Evolutionary conservation across 1,140 invertebrate genomes (phyloP).

Genomic region (Catajapyx aquilonaris): DNA sequence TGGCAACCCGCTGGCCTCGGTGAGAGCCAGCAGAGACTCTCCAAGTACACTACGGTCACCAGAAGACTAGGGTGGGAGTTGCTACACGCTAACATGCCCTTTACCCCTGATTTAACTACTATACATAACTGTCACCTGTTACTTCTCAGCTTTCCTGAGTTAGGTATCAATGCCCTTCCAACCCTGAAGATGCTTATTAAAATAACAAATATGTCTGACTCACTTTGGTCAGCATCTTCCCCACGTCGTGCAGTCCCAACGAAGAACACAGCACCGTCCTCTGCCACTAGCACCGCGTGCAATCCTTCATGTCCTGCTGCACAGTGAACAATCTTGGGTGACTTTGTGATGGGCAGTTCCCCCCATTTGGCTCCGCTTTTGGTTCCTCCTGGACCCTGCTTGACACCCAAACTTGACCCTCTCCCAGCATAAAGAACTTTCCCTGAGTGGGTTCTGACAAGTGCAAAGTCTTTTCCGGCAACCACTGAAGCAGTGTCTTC

Average conservation of each 20-base stretch:
- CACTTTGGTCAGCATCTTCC: constrained; percentile 68
- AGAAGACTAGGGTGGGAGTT: too few species aligned
- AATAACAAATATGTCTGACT: too few species aligned
- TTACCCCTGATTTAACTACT: too few species aligned
- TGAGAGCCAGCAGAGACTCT: too few species aligned
- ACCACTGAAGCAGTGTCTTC: constrained; percentile 42
- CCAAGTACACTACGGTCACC: too few species aligned
- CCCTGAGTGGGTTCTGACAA: constrained; percentile 52
- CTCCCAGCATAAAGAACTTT: constrained; percentile 66
- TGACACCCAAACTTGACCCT: constrained; percentile 46
- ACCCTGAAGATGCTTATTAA: too few species aligned
- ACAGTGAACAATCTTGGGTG: constrained; percentile 50
- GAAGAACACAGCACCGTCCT: constrained; percentile 75
- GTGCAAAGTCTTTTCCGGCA: constrained; percentile 65
- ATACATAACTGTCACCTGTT: too few species aligned
- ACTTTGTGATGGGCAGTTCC: constrained; percentile 52
- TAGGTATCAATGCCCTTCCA: too few species aligned
- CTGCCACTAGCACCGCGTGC: constrained; percentile 67
- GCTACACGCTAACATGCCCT: too few species aligned
- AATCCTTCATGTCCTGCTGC: constrained; percentile 82
- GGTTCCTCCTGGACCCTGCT: constrained; percentile 24
- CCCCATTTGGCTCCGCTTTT: constrained; percentile 40
- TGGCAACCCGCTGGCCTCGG: too few species aligned
- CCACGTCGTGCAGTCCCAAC: constrained; percentile 73
- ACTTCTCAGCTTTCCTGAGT: too few species aligned